Percentiles rank a stretch among this genome's conserved stretches.
phyloP scores from a whole-genome alignment of 2,888 invertebrate genomes.

The Temnothorax ravouxi region DNA sequence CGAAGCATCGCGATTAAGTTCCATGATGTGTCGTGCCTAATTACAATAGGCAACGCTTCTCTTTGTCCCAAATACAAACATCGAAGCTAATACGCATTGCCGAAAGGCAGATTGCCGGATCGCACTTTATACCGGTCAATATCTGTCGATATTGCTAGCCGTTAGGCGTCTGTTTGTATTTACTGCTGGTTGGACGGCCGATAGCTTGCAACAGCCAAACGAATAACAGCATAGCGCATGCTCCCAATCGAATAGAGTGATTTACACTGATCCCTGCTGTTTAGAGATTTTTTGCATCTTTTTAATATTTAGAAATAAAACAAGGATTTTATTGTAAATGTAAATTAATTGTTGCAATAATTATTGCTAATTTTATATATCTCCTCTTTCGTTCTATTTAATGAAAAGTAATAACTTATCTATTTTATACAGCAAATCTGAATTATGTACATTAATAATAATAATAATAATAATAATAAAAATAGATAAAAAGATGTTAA shows the following conservation, averaged over 20 bases:
- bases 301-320: not conserved
- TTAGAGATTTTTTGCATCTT: not conserved
- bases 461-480: too few species aligned
- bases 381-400: not conserved
- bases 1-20: constrained; percentile 67
- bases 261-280: constrained; percentile 7
- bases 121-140: constrained; percentile 76
- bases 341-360: not conserved
- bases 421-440: not conserved
- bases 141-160: constrained; percentile 78
- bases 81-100: constrained; percentile 80
- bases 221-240: constrained; percentile 22
- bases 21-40: constrained; percentile 86
- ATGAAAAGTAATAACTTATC: not conserved
- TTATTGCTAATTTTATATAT: not conserved
- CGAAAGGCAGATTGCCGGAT: constrained; percentile 68
- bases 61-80: constrained; percentile 84
- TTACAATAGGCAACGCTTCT: constrained; percentile 85
- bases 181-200: constrained; percentile 28
- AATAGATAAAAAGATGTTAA: not conserved
- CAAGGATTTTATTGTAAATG: not conserved
- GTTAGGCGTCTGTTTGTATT: constrained; percentile 61
- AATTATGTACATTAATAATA: not conserved
- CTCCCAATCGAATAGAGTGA: constrained; percentile 9
- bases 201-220: constrained; percentile 21